Conservation (phyloP, 2,113 vertebrate genomes). For the Alligator sinensis region DNA sequence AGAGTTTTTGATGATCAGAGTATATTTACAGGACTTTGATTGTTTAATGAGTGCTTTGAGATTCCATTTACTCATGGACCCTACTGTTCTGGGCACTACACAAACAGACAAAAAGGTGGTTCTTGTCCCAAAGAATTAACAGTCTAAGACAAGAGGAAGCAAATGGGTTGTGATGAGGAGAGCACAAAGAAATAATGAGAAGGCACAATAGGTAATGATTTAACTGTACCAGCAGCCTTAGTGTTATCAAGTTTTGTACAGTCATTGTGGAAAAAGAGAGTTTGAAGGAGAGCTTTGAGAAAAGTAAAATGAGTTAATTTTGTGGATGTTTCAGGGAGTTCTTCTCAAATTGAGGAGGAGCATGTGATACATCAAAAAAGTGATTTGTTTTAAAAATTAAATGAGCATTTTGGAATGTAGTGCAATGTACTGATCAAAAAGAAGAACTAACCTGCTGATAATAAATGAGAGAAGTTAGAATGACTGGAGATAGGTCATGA, state of each 20-base stretch:
- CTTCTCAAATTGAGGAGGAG: background rate
- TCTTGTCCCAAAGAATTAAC: background rate
- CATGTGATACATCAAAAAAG: background rate
- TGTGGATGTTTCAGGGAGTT: background rate
- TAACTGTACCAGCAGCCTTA: background rate
- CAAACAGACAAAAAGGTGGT: background rate
- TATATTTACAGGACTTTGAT: too few relatives aligned
- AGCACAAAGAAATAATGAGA: background rate
- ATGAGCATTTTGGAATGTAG: background rate
- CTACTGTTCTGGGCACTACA: background rate
- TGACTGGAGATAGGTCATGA: background rate
- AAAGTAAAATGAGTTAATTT: background rate
- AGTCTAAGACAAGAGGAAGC: background rate
- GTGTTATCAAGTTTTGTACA: background rate
- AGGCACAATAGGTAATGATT: background rate
- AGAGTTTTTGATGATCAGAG: too few relatives aligned
- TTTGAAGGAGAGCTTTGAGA: background rate
- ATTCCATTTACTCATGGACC: background rate
- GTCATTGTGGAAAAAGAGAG: background rate
- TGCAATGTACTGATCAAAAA: background rate
- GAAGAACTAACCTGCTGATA: background rate
- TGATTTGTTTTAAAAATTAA: background rate
- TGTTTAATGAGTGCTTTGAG: too few relatives aligned
- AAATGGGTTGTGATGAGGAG: background rate
- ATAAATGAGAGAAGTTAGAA: background rate